Evolutionary conservation across 2,888 invertebrate genomes (phyloP).

Genomic region (Listrodromus nycthemerus): DNA sequence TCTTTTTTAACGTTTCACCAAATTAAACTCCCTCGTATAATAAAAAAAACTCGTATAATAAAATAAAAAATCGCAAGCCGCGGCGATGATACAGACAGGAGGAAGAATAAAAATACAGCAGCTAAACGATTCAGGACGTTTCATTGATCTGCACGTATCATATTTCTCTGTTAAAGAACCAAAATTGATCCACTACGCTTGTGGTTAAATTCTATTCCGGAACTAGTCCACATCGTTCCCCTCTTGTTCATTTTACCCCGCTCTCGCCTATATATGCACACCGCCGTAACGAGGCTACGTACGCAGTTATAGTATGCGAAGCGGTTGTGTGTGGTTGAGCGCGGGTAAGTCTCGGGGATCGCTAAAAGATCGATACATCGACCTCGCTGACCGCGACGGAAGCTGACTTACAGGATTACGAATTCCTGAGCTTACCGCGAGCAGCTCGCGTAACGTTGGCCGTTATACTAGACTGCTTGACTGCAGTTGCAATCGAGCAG

Average conservation of each 20-base stretch:
- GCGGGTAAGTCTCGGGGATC: constrained; percentile 34
- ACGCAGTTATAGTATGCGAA: neutral
- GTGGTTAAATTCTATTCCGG: no score
- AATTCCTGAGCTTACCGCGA: constrained; percentile 69
- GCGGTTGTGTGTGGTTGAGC: neutral
- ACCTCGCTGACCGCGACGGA: constrained; percentile 70
- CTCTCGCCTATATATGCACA: neutral
- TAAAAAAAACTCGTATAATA: constrained; percentile 9
- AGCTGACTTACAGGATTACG: constrained; percentile 73
- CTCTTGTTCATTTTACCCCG: neutral
- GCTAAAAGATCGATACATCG: constrained; percentile 69
- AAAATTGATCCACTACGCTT: no score
- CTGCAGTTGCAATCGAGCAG: constrained; percentile 55
- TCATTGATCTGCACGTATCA: no score
- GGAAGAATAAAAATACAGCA: no score
- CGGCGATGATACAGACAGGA: neutral
- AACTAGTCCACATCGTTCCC: no score
- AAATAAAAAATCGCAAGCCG: neutral
- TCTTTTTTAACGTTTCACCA: constrained; percentile 2
- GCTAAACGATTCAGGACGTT: no score
- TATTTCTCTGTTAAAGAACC: no score
- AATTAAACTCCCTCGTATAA: neutral
- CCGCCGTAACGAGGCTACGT: neutral
- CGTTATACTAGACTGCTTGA: constrained; percentile 18
- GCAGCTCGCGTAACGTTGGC: neutral